Conservation (phyloP, 2,797 vertebrate genomes). For the Urosaurus nigricauda region DNA sequence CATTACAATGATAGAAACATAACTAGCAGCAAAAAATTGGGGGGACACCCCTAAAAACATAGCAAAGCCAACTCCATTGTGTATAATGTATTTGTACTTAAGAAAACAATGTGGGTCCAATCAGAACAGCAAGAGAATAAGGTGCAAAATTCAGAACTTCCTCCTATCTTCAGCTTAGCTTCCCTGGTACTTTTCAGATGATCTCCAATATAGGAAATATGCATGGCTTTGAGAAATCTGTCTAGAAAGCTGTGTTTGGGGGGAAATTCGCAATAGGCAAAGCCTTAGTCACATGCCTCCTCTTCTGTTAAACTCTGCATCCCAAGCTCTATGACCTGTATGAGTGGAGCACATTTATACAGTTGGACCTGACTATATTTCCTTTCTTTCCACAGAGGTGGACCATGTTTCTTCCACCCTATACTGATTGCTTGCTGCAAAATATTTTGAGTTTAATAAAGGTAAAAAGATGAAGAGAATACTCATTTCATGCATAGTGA, state of each 20-base stretch:
- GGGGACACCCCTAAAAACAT: background rate
- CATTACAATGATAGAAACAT: background rate
- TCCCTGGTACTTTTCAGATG: background rate
- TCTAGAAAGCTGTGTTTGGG: background rate
- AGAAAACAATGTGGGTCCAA: background rate
- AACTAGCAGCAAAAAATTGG: background rate
- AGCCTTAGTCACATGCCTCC: background rate
- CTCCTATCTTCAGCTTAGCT: background rate
- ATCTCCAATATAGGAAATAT: background rate
- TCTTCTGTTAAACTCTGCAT: background rate
- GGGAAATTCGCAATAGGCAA: background rate
- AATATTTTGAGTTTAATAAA: background rate
- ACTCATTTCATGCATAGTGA: background rate
- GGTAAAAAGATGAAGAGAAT: background rate
- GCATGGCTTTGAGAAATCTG: background rate
- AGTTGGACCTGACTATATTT: background rate
- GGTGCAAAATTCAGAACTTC: background rate
- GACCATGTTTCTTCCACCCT: background rate
- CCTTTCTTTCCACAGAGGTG: background rate
- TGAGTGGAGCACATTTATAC: no score
- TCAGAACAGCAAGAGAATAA: background rate
- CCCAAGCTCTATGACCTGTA: background rate
- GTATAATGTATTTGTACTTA: background rate
- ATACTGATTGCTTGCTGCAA: no score
- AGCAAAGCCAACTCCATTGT: background rate